Evolutionary conservation across 1,140 invertebrate species (phyloP), one percentile per base, ranked within the genome.

Genomic region (Orius insidiosus): DNA sequence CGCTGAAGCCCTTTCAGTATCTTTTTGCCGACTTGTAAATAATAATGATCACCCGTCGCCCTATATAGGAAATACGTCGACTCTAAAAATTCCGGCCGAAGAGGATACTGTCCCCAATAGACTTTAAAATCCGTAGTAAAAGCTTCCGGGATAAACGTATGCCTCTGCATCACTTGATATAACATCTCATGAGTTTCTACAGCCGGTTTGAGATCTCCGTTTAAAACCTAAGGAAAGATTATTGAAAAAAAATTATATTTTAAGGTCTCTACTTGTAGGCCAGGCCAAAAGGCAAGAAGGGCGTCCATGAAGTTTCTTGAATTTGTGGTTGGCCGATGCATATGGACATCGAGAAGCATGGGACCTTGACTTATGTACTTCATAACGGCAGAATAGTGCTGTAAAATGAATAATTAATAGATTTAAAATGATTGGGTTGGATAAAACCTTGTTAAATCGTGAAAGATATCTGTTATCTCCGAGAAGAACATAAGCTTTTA

Each of bases 241-340:
- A 44, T 11, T 4, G 13, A 39, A 14, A 40, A 35, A 9, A 2
- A 48, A 44, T 40, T 38, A 46, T 32, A n/a, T 5, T 45, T 18
- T 13, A 9, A 46, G 14, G 33, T 37, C 14, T n/a, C 38, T 66
- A 93, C 88, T 68, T 95, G 90, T 7, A 98, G 64, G 3, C 94
- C 94, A 1, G 94, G 94, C 93, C 93, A 98, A 67, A 98, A 98
- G 3, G 94, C 94, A 31, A 95, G 66, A 13, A 98, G 64, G 1
- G 94, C 80, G 66, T 98, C 95, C 90, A 98, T 97, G 58, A 94
- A 98, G 64, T 94, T 90, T 50, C 87, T 75, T 0, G 92, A 86
- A 60, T 88, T 89, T n/a, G 86, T 82, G 55, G 88, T 83, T 1
- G 94, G 94, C 57, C 87, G 55, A 61, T 97, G 93, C 94, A 98